Base-by-base conservation (phyloP, 2,113 vertebrate species). In the Pelodiscus sinensis region DNA sequence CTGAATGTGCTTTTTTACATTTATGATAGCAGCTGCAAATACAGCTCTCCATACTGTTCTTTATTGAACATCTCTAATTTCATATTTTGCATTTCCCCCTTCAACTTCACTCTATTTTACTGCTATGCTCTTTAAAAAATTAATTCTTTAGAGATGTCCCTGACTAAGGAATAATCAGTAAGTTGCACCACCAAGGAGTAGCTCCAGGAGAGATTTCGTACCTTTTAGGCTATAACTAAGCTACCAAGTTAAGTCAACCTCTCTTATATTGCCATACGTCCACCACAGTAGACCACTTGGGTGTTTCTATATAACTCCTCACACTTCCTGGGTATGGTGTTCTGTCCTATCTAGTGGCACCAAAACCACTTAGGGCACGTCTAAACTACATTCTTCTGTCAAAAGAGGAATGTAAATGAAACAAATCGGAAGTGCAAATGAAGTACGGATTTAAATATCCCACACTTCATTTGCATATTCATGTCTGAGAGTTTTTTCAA, bases 121-220 rank as follows among this genome's bases (percentile, higher is more conserved):
- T 81, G 11, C 3, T 82, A 89, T 73, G 35, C 75, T 1, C 0
- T 3, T 4, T 16, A 50, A 8, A 1, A 88, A 94, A 14, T 0
- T 0, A 1, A 31, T 58, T 62, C 22, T 12, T 73, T 14, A 29
- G 9, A 54, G 82, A 65, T 9, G 79, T 22, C 2, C 77, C 16
- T 78, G 50, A 2, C 13, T 51, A 90, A 86, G 0, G 0, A 82
- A 1, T 25, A 27, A 2, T 3, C 86, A 29, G 31, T 27, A n/a
- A 56, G 0, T 0, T 18, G 2, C 50, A 16, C 54, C 4, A 60
- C 65, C 22, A 22, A 79, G 21, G 7, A 86, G 1, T 0, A 3
- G 3, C 8, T 79, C 56, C 50, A 51, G 65, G 25, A 71, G 7
- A 51, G 44, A 14, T 2, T 75, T 29, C 19, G 29, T 8, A 9